phyloP scores from a whole-genome alignment of 2,113 vertebrate species.

The Platysteira castanea region DNA sequence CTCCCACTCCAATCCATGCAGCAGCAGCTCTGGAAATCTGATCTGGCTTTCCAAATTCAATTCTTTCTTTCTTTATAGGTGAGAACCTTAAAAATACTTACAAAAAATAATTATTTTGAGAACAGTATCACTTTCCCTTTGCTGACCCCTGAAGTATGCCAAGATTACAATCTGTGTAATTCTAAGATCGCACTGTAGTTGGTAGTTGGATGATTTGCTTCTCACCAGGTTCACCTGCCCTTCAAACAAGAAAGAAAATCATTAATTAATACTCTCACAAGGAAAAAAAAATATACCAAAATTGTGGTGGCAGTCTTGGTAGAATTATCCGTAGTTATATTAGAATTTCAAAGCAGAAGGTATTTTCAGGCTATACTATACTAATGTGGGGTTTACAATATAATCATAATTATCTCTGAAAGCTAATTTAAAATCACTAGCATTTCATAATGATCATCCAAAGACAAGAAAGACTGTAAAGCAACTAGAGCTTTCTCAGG shows the following conservation, averaged over 20 bases:
- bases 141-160: background rate
- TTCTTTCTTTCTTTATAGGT: background rate
- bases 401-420: background rate
- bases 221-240: background rate
- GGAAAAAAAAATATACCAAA: background rate
- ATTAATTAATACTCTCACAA: background rate
- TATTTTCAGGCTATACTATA: background rate
- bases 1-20: background rate
- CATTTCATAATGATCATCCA: background rate
- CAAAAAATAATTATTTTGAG: background rate
- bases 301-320: background rate
- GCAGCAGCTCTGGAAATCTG: background rate
- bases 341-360: constrained; percentile 3
- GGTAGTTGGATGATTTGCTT: background rate
- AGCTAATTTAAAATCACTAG: constrained; percentile 28
- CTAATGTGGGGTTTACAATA: background rate
- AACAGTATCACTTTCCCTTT: background rate
- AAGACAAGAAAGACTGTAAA: background rate
- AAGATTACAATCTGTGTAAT: background rate
- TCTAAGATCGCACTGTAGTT: background rate
- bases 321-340: background rate
- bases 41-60: background rate
- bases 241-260: background rate
- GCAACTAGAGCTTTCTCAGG: background rate
- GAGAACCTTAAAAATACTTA: background rate